These are phyloP conservation scores for Ianthella basta DNA, from an alignment of 37 sponge, comb jelly and placozoan genomes.

Conservation along the genomic window DNA sequence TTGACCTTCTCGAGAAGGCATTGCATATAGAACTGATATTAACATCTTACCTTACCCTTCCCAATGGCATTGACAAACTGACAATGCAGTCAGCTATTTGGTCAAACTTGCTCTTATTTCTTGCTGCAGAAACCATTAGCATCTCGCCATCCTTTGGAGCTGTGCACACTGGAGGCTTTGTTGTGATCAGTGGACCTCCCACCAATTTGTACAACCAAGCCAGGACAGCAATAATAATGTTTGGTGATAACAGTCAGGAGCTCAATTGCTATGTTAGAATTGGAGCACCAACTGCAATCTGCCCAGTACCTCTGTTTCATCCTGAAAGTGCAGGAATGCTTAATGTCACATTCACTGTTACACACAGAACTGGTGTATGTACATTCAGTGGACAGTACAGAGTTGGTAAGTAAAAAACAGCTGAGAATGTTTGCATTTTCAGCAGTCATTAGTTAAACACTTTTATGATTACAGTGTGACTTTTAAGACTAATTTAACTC, in stretches of 20 bases:
- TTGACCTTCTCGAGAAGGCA: no score
- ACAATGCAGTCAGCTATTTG: no score
- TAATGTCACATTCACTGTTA: not conserved
- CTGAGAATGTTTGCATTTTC: no score
- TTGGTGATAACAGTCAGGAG: not conserved
- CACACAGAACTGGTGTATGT: constrained; percentile 15
- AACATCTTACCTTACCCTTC: no score
- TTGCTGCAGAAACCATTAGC: not conserved
- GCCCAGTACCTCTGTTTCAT: constrained; percentile 18
- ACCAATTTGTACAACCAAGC: no score
- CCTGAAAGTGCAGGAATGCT: not conserved
- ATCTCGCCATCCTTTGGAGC: not conserved
- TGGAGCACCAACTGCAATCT: not conserved
- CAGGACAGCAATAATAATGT: not conserved
- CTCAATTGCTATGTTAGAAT: not conserved
- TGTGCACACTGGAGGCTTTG: constrained; percentile 6
- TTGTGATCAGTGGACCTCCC: not conserved
- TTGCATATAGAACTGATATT: no score
- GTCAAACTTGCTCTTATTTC: no score
- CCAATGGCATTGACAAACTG: no score
- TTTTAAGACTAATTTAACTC: no score
- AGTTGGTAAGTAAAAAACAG: constrained; percentile 6
- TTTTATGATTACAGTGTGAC: no score
- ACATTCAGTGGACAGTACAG: constrained; percentile 14
- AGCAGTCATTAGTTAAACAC: no score